phyloP scores from a whole-genome alignment of 2,888 invertebrate species.

The Endotricha flammealis region DNA sequence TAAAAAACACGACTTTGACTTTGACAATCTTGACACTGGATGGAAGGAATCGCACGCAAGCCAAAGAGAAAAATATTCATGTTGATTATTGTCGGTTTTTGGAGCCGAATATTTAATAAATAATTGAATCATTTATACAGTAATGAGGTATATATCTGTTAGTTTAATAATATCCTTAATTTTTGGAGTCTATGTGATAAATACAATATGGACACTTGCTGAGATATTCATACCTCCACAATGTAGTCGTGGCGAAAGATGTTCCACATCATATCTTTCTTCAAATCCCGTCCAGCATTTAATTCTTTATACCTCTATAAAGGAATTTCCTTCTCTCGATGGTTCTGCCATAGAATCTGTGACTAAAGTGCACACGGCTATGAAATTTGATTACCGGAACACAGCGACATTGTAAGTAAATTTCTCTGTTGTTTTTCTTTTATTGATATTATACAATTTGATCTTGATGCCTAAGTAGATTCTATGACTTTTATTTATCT shows the following conservation, averaged over 20 bases:
- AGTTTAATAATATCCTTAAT: slow-evolving; percentile 80
- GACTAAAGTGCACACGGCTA: slow-evolving; percentile 77
- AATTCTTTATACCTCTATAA: slow-evolving; percentile 82
- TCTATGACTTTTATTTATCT: slow-evolving; percentile 19
- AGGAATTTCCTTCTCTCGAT: slow-evolving; percentile 72
- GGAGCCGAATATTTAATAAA: not conserved
- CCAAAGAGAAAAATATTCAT: too few relatives aligned
- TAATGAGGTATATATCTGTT: slow-evolving; percentile 77
- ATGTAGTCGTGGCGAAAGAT: slow-evolving; percentile 81
- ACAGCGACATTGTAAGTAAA: slow-evolving; percentile 53
- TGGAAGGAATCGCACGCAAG: too few relatives aligned
- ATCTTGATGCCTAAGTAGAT: slow-evolving; percentile 5
- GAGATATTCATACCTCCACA: slow-evolving; percentile 84
- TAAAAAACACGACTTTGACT: too few relatives aligned
- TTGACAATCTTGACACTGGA: too few relatives aligned
- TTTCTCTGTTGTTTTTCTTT: not conserved
- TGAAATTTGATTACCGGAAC: slow-evolving; percentile 82
- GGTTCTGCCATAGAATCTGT: slow-evolving; percentile 62
- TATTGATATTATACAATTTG: slow-evolving; percentile 5
- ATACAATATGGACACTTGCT: slow-evolving; percentile 87
- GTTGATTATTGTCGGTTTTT: too few relatives aligned
- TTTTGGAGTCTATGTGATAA: slow-evolving; percentile 83
- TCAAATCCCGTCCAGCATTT: slow-evolving; percentile 83
- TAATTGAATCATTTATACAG: slow-evolving; percentile 16
- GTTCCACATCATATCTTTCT: slow-evolving; percentile 84